Base-by-base conservation (phyloP, 1,140 invertebrate species). In the Cherax quadricarinatus region DNA sequence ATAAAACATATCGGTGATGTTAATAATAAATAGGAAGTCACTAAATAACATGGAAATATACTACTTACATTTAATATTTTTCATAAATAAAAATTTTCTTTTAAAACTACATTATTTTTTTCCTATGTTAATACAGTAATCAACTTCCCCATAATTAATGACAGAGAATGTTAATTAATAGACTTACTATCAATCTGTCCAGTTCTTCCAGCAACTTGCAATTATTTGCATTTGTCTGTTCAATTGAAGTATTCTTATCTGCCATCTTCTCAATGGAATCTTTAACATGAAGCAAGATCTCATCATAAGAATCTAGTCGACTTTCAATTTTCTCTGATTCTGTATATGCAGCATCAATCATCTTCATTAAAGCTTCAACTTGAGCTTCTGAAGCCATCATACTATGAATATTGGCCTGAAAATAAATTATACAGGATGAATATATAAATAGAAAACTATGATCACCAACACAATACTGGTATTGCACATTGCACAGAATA, bases 261-360 rank as follows among this genome's bases (percentile, higher is more conserved):
- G 98, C 98, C 95, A 99, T 98, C 94, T 98, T 97, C 93, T 97
- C 97, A 96, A 98, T 98, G 18, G 97, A 97, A 95, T 98, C 97
- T 93, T 97, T 96, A 7, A 98, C 97, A 95, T 97, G 97, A 91
- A 97, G 96, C 30, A 98, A 95, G 51, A 97, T 97, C 94, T 98
- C 97, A 95, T 98, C 97, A 95, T 98, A 98, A 70, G 95, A 95
- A 94, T 97, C 96, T 75, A 98, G 95, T 89, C 97, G 96, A 41
- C 95, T 95, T 95, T 98, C 98, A 24, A 98, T 96, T 91, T 96
- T 96, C 94, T 97, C 97, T 53, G 97, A 97, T 96, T 98, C 97
- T 73, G 95, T 95, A 93, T 98, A 97, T 2, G 98, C 97, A 78
- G 96, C 96, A 94, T 98, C 98, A 92, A 99, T 96, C 93, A 98